Evolutionary conservation across 2,113 vertebrate species (phyloP), one percentile per base, ranked within the genome.

Genomic region (Neogale vison): DNA sequence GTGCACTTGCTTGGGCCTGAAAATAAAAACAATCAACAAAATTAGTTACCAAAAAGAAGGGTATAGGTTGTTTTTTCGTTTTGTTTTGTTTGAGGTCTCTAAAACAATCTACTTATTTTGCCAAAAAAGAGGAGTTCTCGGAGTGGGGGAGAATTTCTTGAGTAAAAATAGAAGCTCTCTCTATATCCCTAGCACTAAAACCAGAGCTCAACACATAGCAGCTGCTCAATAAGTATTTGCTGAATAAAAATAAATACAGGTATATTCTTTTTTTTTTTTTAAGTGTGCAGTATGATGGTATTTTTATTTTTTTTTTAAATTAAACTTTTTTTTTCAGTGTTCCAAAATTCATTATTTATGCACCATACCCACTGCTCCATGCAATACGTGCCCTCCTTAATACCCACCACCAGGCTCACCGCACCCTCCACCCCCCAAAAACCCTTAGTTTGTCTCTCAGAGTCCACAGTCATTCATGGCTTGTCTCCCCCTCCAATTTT

Each of bases 1-100:
- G 99, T 47, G 99, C 98, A 83, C 99, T 99, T 69, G 99, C 99
- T 97, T 99, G 99, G 76, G 99, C 99, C 99, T 99, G 93, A 4
- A 98, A 95, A 95, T 71, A 93, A 98, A 88, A 77, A 90, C 1
- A 86, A 92, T 20, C 26, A 71, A 84, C 55, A 92, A 69, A 90
- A 65, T 65, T 34, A 65, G 55, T 80, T 72, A 45, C 36, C 29
- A 93, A n/a, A 55, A 71, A 82, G 79, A 80, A 82, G n/a, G 15
- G 20, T 7, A 34, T 1, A 24, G 24, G 20, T 7, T 72, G 42
- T 57, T 88, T 9, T 11, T 36, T 42, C 34, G 29, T 67, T 34
- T 65, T 31, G 63, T 31, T 65, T 14, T 26, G 69, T 34, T 14
- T 31, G 5, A 55, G 59, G 4, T 72, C 57, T 95, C 61, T 90